Percentiles rank a stretch among this genome's conserved stretches.
phyloP scores from a whole-genome alignment of 2,888 invertebrate genomes.

The Pachydiplax longipennis region DNA sequence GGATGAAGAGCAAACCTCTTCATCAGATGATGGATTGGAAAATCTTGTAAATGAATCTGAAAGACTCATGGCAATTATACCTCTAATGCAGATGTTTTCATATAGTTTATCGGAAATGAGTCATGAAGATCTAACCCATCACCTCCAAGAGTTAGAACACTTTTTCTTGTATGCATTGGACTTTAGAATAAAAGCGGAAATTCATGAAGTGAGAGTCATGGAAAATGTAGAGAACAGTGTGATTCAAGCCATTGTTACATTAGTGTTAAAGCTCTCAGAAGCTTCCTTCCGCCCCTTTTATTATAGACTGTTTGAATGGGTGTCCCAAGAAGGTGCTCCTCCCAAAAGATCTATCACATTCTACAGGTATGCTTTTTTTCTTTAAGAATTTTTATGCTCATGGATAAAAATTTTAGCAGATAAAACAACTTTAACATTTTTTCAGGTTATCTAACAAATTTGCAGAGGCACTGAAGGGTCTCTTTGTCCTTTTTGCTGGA shows the following conservation, averaged over 20 bases:
- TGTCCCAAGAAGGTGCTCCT: slow-evolving; percentile 62
- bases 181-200: slow-evolving; percentile 51
- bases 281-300: slow-evolving; percentile 88
- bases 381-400: background rate
- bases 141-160: slow-evolving; percentile 72
- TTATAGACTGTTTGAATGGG: slow-evolving; percentile 88
- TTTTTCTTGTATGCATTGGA: slow-evolving; percentile 72
- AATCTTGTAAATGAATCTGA: background rate
- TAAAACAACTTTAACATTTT: slow-evolving; percentile 49
- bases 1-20: slow-evolving; percentile 62
- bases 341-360: slow-evolving; percentile 80
- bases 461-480: slow-evolving; percentile 81
- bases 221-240: slow-evolving; percentile 75
- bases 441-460: slow-evolving; percentile 76
- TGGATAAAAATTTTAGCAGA: background rate
- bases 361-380: slow-evolving; percentile 66
- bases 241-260: slow-evolving; percentile 77
- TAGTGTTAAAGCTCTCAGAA: slow-evolving; percentile 89
- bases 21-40: background rate
- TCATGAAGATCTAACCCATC: slow-evolving; percentile 69
- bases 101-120: slow-evolving; percentile 73
- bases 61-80: slow-evolving; percentile 65
- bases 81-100: slow-evolving; percentile 78
- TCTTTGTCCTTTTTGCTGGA: slow-evolving; percentile 90
- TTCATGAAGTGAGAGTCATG: background rate